Evolutionary conservation across 1,140 invertebrate species (phyloP).

Genomic region (Trissolcus basalis): DNA sequence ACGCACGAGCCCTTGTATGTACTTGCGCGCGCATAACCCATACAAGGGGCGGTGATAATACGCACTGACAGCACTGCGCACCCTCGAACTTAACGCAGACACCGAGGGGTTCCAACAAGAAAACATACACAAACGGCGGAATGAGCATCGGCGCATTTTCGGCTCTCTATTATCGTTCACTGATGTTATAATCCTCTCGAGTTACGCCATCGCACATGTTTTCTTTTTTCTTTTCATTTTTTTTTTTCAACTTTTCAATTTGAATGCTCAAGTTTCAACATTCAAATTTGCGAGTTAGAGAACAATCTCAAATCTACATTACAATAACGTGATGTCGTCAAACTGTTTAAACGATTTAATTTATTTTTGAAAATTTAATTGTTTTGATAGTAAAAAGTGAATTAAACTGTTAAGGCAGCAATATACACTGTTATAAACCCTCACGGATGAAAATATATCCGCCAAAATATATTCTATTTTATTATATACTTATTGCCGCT

Average conservation of each 20-base stretch:
- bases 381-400: too few relatives aligned
- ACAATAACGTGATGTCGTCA: too few relatives aligned
- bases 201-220: slow-evolving; percentile 74
- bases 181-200: slow-evolving; percentile 77
- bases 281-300: too few relatives aligned
- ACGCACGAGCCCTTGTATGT: slow-evolving; percentile 12
- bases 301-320: too few relatives aligned
- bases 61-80: slow-evolving; percentile 70
- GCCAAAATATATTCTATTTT: too few relatives aligned
- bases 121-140: slow-evolving; percentile 55
- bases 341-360: too few relatives aligned
- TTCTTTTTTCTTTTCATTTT: slow-evolving; percentile 7
- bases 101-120: slow-evolving; percentile 42
- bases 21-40: slow-evolving; percentile 31
- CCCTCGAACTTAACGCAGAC: slow-evolving; percentile 58
- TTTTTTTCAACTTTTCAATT: neutral
- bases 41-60: slow-evolving; percentile 69
- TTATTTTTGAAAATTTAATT: too few relatives aligned
- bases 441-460: too few relatives aligned
- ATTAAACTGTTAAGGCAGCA: too few relatives aligned
- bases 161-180: slow-evolving; percentile 59
- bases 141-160: slow-evolving; percentile 48
- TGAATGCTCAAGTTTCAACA: too few relatives aligned
- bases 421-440: too few relatives aligned
- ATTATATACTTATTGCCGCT: too few relatives aligned